Evolutionary conservation across 1,140 invertebrate species (phyloP).

Genomic region (Trachymyrmex septentrionalis): DNA sequence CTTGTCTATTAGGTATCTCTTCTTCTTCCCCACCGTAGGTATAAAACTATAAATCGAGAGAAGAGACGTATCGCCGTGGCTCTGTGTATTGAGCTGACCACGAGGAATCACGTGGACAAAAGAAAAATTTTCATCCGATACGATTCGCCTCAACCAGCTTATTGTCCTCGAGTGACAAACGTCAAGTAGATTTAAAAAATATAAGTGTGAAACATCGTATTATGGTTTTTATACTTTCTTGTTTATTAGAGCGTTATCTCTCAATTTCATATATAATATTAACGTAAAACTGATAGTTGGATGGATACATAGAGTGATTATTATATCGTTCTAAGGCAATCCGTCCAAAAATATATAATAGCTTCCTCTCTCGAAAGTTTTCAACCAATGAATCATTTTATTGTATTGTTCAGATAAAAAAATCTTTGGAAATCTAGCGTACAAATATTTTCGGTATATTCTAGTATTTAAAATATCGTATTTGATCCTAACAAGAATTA

Average conservation of each 20-base stretch:
- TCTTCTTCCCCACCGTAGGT: constrained; percentile 76
- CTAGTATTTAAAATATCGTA: too few relatives aligned
- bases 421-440: too few relatives aligned
- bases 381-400: too few relatives aligned
- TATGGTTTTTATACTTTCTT: not conserved
- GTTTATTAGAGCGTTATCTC: not conserved
- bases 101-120: constrained; percentile 59
- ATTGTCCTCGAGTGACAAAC: not conserved
- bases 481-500: too few relatives aligned
- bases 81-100: constrained; percentile 66
- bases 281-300: not conserved
- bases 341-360: too few relatives aligned
- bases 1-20: constrained; percentile 83
- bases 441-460: too few relatives aligned
- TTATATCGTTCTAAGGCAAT: too few relatives aligned
- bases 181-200: not conserved
- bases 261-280: constrained; percentile 10
- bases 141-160: not conserved
- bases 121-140: constrained; percentile 65
- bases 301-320: not conserved
- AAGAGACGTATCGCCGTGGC: constrained; percentile 59
- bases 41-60: constrained; percentile 82
- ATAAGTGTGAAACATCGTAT: not conserved
- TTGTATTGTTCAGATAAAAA: too few relatives aligned
- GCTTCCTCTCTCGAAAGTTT: too few relatives aligned